Percentiles rank a stretch among this genome's conserved stretches.
phyloP scores from a whole-genome alignment of 2,888 invertebrate species.

The Tryphoninae sp. region DNA sequence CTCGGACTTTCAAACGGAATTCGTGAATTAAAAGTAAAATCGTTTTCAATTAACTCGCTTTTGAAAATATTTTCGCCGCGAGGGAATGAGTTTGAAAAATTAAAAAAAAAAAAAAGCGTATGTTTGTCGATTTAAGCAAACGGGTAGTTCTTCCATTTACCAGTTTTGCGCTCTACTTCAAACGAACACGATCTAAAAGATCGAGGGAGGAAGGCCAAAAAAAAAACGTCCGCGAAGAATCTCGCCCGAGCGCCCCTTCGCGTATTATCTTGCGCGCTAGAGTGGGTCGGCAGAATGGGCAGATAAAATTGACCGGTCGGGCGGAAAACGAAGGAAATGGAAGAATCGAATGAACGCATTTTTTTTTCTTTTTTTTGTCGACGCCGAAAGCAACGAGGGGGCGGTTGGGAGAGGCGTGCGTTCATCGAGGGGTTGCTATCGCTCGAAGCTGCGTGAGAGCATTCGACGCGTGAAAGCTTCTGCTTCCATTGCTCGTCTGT shows the following conservation, averaged over 20 bases:
- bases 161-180: background rate
- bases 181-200: background rate
- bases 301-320: slow-evolving; percentile 54
- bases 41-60: background rate
- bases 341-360: slow-evolving; percentile 61
- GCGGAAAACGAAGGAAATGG: slow-evolving; percentile 61
- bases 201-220: background rate
- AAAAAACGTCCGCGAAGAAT: slow-evolving; percentile 15
- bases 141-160: background rate
- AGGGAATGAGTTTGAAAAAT: background rate
- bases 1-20: too few relatives aligned
- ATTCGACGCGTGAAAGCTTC: slow-evolving; percentile 53
- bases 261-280: slow-evolving; percentile 49
- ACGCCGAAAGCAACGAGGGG: slow-evolving; percentile 25
- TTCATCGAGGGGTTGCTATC: slow-evolving; percentile 51
- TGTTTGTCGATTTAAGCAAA: background rate
- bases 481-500: slow-evolving; percentile 29
- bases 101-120: background rate
- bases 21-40: too few relatives aligned
- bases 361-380: slow-evolving; percentile 27
- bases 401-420: background rate
- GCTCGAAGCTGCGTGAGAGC: slow-evolving; percentile 59
- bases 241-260: slow-evolving; percentile 16
- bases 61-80: background rate
- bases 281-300: slow-evolving; percentile 50